Evolutionary conservation across 2,888 invertebrate genomes (phyloP), one percentile per base, ranked within the genome.

Genomic region (Limenitis arthemis): DNA sequence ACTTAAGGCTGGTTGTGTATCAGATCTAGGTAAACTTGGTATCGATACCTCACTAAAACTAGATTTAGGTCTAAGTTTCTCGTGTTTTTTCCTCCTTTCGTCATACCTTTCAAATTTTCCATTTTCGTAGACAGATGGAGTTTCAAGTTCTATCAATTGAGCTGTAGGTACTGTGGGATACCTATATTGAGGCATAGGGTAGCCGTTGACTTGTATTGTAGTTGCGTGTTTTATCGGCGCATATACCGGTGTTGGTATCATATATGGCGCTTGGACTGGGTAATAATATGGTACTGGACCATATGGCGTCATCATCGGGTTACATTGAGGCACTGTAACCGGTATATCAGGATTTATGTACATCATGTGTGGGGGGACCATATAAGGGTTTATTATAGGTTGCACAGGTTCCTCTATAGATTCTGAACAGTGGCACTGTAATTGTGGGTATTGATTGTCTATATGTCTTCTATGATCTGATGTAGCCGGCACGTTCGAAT

Each of bases 121-220:
- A 55, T 82, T 84, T 59, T 84, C 82, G 56, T 82, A 83, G 4
- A 75, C 68, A 0, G 76, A 74, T 0, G 88, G 74, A 41, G 83
- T 59, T 44, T 92, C 92, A 11, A 92, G 63, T 67, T 92, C 92
- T 57, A 93, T 92, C 8, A 93, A 72, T 64, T 91, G 90, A 1
- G 80, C 92, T 0, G 91, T 92, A 0, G 92, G 92, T 9, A 92
- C 90, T 9, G 87, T 61, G 0, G 86, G 78, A 60, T 86, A 88
- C 61, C 82, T 79, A 53, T 81, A 74, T 40, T 77, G 75, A 0
- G 75, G 63, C 34, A 71, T 58, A 12, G 83, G 83, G 64, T 80
- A 87, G 0, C 88, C 88, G 55, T 88, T 88, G 0, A 87, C 65
- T 1, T 86, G 79, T 0, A 86, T 72, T 8, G 76, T 83, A 1